These are phyloP conservation scores for Harpagoxenus sublaevis DNA, from an alignment of 2,888 invertebrate genomes.

Conservation along the genomic window DNA sequence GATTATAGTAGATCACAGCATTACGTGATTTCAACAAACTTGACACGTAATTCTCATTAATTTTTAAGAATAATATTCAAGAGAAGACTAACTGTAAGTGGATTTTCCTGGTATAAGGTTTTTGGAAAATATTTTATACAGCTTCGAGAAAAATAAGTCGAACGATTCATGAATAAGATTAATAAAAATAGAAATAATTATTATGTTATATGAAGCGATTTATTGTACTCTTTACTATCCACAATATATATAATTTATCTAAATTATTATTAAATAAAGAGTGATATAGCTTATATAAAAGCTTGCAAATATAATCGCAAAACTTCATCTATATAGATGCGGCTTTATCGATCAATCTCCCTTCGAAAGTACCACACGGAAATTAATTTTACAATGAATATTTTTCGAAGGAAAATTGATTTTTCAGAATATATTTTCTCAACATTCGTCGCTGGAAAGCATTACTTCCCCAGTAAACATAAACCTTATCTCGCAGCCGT, in stretches of 20 bases:
- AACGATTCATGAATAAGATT: neutral
- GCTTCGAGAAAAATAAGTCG: neutral
- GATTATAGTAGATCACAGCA: neutral
- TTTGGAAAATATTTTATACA: neutral
- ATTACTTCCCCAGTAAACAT: conserved; percentile 32
- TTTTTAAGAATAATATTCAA: neutral
- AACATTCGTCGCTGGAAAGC: neutral
- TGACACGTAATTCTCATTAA: conserved; percentile 6
- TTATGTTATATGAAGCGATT: neutral
- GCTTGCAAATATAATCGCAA: neutral
- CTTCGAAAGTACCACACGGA: neutral
- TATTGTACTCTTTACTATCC: neutral
- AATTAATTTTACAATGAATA: conserved; percentile 22
- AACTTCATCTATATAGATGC: neutral
- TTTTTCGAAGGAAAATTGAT: conserved; percentile 20
- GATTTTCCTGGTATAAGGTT: neutral
- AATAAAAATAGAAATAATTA: neutral
- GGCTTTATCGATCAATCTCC: neutral
- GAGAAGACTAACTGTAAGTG: neutral
- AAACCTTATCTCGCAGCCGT: conserved; percentile 30
- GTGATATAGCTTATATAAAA: neutral
- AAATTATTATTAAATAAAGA: neutral
- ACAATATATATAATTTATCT: neutral
- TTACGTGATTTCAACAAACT: conserved; percentile 7
- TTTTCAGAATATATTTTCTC: conserved; percentile 11